Evolutionary conservation across 2,113 vertebrate species (phyloP).

Genomic region (Diglossa brunneiventris): DNA sequence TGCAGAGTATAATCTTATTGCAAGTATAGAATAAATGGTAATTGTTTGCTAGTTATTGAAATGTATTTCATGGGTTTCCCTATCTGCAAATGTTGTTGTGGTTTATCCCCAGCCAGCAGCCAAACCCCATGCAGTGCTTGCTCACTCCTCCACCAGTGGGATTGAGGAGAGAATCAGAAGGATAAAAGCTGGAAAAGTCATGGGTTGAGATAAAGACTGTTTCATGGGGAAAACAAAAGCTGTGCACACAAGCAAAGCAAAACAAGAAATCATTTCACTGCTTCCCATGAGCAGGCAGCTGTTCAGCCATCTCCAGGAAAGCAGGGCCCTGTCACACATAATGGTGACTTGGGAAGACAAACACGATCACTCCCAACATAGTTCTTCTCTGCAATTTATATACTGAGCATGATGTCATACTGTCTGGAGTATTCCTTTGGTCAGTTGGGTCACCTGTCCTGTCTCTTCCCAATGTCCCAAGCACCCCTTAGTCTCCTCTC

Average conservation of each 20-base stretch:
- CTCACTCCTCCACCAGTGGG: not conserved
- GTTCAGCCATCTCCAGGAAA: not conserved
- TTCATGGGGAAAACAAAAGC: not conserved
- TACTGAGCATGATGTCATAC: not conserved
- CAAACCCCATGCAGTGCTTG: accelerated
- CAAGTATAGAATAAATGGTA: not conserved
- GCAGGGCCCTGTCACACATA: not conserved
- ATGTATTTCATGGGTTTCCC: not conserved
- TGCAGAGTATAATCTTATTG: not conserved
- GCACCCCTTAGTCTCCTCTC: not conserved
- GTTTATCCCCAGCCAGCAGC: not conserved
- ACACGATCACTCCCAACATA: not conserved
- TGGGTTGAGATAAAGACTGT: not conserved
- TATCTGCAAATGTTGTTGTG: not conserved
- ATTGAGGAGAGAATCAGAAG: not conserved
- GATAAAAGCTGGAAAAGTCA: not conserved
- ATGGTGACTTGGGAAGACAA: not conserved
- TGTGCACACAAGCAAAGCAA: not conserved
- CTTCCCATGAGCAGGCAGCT: not conserved
- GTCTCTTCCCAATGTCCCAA: not conserved
- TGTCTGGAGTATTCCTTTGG: not conserved
- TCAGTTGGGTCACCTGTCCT: not conserved
- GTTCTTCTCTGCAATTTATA: not conserved
- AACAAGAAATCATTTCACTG: not conserved
- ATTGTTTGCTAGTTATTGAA: not conserved